A percentile compares a stretch with the other conserved stretches of the same genome.
Evolutionary conservation across 2,113 vertebrate species (phyloP).

Genomic region (Physeter macrocephalus): DNA sequence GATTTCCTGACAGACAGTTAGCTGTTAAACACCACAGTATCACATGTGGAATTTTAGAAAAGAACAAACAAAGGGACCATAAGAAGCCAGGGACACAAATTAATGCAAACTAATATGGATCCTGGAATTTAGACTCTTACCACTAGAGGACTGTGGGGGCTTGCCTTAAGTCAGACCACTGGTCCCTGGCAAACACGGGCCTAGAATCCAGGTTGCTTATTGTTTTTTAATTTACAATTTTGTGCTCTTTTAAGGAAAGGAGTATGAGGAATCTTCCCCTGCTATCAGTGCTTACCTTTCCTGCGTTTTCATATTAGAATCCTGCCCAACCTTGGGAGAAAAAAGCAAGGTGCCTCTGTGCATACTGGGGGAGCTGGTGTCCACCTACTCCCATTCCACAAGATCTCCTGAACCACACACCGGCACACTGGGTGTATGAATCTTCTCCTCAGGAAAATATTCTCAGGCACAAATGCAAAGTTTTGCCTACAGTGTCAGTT

Average conservation of each 20-base stretch:
- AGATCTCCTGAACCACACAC: background rate
- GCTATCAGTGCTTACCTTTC: background rate
- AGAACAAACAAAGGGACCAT: background rate
- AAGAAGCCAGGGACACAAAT: background rate
- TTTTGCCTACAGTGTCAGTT: background rate
- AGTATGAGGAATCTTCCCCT: background rate
- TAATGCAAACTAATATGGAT: background rate
- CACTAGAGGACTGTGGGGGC: background rate
- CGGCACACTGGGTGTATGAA: background rate
- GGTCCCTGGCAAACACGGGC: background rate
- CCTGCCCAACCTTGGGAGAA: background rate
- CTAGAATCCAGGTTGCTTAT: background rate
- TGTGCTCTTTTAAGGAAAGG: background rate
- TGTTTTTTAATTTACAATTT: background rate
- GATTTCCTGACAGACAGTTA: background rate
- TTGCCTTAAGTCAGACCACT: background rate
- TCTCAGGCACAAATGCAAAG: background rate
- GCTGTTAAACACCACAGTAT: background rate
- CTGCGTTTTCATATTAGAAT: background rate
- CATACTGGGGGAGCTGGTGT: background rate
- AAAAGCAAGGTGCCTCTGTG: background rate
- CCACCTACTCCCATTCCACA: background rate
- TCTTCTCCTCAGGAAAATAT: background rate
- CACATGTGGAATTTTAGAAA: background rate
- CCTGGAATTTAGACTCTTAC: background rate